Evolutionary conservation across 2,797 vertebrate genomes (phyloP), one percentile per base, ranked within the genome.

Genomic region (Melanotaenia trifasciata): DNA sequence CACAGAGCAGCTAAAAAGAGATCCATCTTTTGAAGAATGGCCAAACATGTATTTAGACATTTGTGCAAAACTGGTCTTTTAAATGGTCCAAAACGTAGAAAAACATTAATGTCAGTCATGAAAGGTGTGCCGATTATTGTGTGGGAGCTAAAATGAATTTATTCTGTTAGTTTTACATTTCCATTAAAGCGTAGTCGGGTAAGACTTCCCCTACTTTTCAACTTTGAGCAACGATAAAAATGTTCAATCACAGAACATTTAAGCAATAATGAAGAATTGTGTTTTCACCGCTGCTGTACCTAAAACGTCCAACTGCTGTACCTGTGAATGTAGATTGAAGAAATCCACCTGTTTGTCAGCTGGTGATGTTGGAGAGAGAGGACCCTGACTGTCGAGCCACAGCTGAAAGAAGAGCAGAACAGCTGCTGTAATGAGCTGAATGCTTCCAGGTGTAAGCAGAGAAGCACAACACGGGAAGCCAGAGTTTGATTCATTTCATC

Each of bases 311-410:
- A 22, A 26, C 18, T 40, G 0, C 22, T 38, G 11, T 74, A 95
- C 96, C 92, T 93, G 83, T 62, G 91, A 90, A 26, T 96, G 97
- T 16, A 96, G 90, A 62, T 95, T 94, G 91, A 99, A 99, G 85
- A 99, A 99, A 71, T 99, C 98, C 63, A 96, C 93, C 32, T 97
- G 96, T 87, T 97, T 97, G 43, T 92, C 94, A 0, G 89, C 90
- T 1, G 96, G 95, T 33, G 96, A 95, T 18, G 90, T 81, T 38
- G 94, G 93, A 20, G 93, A 93, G 4, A 93, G 72, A 14, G 94
- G 93, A 84, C 83, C 91, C 87, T 95, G 95, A 59, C 95, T 94
- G 58, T 98, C 97, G 2, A 97, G 94, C 97, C 97, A 99, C 70
- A 99, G 82, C 98, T 99, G 78, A 54, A 87, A 63, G 54, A 65